Evolutionary conservation across 23 tunicate genomes (phyloP).

Genomic region (Trididemnum miniatum): DNA sequence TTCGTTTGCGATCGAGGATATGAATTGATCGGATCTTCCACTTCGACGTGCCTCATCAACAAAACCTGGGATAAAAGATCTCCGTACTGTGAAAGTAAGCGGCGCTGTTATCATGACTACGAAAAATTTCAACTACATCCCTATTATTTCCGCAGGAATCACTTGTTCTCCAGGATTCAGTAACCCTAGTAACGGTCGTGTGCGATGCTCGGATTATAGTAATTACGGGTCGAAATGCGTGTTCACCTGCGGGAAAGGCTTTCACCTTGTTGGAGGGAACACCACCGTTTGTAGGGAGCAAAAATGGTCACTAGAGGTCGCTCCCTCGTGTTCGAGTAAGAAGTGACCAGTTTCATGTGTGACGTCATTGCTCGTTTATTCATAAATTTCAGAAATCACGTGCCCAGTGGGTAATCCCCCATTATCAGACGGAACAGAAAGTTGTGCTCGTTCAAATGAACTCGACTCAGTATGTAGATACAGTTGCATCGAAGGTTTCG

Average conservation of each 20-base stretch:
- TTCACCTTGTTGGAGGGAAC: conserved; percentile 42
- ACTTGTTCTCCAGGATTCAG: conserved; percentile 74
- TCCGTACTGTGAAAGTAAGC: conserved; percentile 69
- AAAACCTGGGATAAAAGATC: conserved; percentile 42
- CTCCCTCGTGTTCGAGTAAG: conserved; percentile 83
- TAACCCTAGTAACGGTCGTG: conserved; percentile 88
- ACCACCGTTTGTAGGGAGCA: conserved; percentile 52
- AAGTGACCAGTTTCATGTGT: too few relatives aligned
- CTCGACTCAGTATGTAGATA: conserved; percentile 55
- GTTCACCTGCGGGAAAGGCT: conserved; percentile 78
- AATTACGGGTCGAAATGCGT: conserved; percentile 57
- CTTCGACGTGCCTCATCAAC: conserved; percentile 8
- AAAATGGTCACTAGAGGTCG: conserved; percentile 47
- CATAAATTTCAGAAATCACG: conserved; percentile 61
- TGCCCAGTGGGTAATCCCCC: conserved; percentile 37
- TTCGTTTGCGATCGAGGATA: conserved; percentile 65
- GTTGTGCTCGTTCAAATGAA: conserved; percentile 64
- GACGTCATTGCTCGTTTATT: background rate
- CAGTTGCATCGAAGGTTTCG: conserved; percentile 68
- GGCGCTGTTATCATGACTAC: background rate
- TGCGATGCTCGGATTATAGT: conserved; percentile 52
- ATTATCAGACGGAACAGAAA: conserved; percentile 47
- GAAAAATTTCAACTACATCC: background rate
- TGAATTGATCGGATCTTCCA: conserved; percentile 43
- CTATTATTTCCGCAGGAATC: conserved; percentile 60